These are phyloP conservation scores for Dorcus parallelipipedus DNA, from an alignment of 2,888 invertebrate species.

Conservation along the genomic window DNA sequence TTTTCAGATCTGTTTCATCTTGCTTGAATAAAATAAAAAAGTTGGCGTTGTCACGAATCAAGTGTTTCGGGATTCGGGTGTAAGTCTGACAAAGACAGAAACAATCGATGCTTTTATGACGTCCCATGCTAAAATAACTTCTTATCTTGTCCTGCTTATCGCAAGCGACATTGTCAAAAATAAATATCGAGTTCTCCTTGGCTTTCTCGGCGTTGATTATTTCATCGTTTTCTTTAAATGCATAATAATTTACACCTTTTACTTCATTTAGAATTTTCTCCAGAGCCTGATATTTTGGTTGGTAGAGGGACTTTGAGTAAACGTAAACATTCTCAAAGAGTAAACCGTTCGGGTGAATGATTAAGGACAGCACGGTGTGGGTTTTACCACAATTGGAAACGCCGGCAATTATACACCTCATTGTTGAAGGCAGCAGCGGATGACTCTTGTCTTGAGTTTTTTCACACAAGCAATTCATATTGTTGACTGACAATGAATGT, in stretches of 20 bases:
- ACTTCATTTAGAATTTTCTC: slow-evolving; percentile 24
- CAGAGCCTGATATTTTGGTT: slow-evolving; percentile 35
- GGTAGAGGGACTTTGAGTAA: slow-evolving; percentile 35
- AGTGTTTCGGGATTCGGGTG: slow-evolving; percentile 39
- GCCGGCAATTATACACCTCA: slow-evolving; percentile 32
- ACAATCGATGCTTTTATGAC: too few species aligned
- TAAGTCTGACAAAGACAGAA: slow-evolving; percentile 19
- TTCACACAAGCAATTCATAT: too few species aligned
- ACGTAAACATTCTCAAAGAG: slow-evolving; percentile 42
- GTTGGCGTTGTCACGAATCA: slow-evolving; percentile 41
- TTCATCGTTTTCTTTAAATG: too few species aligned
- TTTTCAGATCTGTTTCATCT: slow-evolving; percentile 38
- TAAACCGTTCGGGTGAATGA: slow-evolving; percentile 36
- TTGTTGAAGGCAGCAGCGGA: not conserved
- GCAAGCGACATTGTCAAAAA: too few species aligned
- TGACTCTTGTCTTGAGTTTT: not conserved
- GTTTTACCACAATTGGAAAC: slow-evolving; percentile 43
- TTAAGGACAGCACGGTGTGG: slow-evolving; percentile 36
- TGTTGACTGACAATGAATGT: too few species aligned
- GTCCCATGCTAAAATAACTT: too few species aligned
- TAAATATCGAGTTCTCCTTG: too few species aligned
- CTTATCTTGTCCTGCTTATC: too few species aligned
- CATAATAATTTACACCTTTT: slow-evolving; percentile 26
- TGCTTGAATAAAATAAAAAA: slow-evolving; percentile 40
- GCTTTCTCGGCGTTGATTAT: too few species aligned